Evolutionary conservation across 2,113 vertebrate species (phyloP).

Genomic region (Semnornis frantzii): DNA sequence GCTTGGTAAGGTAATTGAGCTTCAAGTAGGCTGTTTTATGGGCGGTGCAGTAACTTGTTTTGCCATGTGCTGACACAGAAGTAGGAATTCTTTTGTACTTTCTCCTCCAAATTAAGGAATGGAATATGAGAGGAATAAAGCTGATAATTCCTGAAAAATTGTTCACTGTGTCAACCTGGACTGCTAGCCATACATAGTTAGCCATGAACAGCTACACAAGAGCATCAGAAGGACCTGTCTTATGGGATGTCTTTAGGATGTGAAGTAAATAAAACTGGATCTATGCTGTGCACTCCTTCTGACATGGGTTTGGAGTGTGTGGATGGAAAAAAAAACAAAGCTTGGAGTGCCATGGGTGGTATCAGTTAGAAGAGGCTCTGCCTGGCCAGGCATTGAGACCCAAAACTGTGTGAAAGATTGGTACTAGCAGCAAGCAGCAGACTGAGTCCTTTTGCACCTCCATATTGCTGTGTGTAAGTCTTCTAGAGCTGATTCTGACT

Average conservation of each 20-base stretch:
- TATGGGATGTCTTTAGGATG: not conserved
- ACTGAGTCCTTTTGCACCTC: not conserved
- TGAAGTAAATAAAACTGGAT: not conserved
- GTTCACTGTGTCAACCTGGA: not conserved
- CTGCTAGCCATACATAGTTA: not conserved
- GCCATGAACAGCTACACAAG: not conserved
- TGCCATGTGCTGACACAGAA: not conserved
- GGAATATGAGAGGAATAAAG: not conserved
- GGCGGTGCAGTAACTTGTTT: not conserved
- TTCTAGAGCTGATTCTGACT: not conserved
- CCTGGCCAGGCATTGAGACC: rapidly evolving
- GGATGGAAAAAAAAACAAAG: not conserved
- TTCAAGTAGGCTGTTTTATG: not conserved
- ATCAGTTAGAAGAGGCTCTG: not conserved
- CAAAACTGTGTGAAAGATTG: not conserved
- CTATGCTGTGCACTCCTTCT: not conserved
- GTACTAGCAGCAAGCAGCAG: not conserved
- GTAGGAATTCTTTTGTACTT: not conserved
- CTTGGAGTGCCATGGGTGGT: not conserved
- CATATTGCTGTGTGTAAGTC: rapidly evolving
- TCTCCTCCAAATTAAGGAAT: not conserved
- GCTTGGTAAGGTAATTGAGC: not conserved
- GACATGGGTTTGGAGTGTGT: not conserved
- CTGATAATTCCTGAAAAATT: not conserved
- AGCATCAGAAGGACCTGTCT: not conserved